Evolutionary conservation across 2,797 vertebrate genomes (phyloP).

Genomic region (Gila robusta): DNA sequence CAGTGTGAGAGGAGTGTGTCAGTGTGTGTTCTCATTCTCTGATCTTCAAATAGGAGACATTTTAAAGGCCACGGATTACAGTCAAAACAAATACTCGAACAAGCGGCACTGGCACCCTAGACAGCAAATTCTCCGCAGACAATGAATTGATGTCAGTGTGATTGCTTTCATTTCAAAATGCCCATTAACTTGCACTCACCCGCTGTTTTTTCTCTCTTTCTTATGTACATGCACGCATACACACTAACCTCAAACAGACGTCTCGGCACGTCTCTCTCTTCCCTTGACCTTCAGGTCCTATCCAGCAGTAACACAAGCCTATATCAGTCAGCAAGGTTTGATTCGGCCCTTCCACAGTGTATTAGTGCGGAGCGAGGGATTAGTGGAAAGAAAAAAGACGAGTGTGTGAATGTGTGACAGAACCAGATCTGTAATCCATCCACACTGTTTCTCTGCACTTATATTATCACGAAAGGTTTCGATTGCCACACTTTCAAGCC

Average conservation of each 20-base stretch:
- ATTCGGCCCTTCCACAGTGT: conserved; percentile 43
- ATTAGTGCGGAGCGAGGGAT: conserved; percentile 52
- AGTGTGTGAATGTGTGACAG: conserved; percentile 48
- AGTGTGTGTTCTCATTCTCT: conserved; percentile 29
- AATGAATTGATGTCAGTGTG: conserved; percentile 55
- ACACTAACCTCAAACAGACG: conserved; percentile 40
- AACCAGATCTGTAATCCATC: conserved; percentile 49
- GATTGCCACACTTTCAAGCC: conserved; percentile 54
- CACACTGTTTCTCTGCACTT: conserved; percentile 11
- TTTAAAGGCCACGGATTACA: conserved; percentile 31
- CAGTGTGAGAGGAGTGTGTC: conserved; percentile 28
- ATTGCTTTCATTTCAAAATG: conserved; percentile 49
- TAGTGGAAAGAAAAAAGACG: conserved; percentile 45
- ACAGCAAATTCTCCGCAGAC: conserved; percentile 47
- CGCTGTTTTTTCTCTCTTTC: neutral
- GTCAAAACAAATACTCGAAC: conserved; percentile 28
- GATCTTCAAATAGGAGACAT: conserved; percentile 13
- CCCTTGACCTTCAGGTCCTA: conserved; percentile 66
- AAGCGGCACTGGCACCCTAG: conserved; percentile 46
- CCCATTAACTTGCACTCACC: neutral
- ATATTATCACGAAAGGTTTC: conserved; percentile 48
- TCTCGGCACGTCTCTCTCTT: conserved; percentile 53
- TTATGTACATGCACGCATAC: neutral
- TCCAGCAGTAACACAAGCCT: conserved; percentile 51
- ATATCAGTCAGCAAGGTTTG: conserved; percentile 55